Evolutionary conservation across 1,140 invertebrate genomes (phyloP), one percentile per base, ranked within the genome.

Genomic region (Episyrphus balteatus): DNA sequence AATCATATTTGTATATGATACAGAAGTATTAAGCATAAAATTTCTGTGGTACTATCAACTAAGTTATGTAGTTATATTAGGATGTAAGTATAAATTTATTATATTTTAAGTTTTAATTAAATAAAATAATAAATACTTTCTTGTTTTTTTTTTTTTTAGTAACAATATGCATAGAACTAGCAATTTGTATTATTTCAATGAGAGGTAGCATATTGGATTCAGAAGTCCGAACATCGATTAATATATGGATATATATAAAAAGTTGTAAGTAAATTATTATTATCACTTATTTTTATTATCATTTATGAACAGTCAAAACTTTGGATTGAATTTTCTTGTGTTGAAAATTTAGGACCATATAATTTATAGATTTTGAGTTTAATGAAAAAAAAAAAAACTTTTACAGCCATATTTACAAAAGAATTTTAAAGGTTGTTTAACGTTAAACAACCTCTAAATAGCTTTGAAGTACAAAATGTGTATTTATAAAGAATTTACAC

Each of bases 141-240:
- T 14, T 32, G 8, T 41, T 36, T 44, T 30, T 17, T 17, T 38
- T 38, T 44, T 37, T 86, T 51, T 58, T 70, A 53, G 74, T 76
- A 44, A 82, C 81, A 40, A 75, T 86, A 58, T 57, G 82, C 30
- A 72, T 86, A 39, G 89, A 92, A 68, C 70, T 80, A 39, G 75
- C 74, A 48, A 83, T 92, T 49, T 83, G 82, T 51, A 73, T 81
- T 50, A 75, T 88, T 42, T 85, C 88, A 42, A 79, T 88, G 66
- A 73, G 84, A 48, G 90, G 90, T 44, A 85, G 83, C 52, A 92
- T 92, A 55, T 72, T 92, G 44, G 79, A 89, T 56, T 83, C 82
- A 1, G 72, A 73, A 21, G 81, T 82, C 1, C 71, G 89, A 41
- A 75, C 78, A 37, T 77, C 82, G 47, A 88, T 91, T 75, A 83